Conservation (phyloP, 1,140 invertebrate species). For the Pseudomyrmex gracilis region DNA sequence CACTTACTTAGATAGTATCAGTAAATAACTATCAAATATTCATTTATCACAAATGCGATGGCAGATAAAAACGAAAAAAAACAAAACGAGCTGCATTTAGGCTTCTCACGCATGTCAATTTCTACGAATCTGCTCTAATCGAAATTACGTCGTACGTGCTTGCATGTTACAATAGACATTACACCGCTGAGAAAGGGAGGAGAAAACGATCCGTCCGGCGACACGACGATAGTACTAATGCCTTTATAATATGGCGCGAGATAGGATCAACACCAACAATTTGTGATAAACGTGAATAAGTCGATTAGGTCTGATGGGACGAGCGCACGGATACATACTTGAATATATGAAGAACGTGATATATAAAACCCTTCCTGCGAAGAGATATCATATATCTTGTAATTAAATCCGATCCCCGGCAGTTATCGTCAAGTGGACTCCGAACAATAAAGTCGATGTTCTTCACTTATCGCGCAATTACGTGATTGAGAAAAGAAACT, state of each 20-base stretch:
- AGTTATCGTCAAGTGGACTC: constrained; percentile 20
- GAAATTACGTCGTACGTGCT: constrained; percentile 21
- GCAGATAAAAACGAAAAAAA: background rate
- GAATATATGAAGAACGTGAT: background rate
- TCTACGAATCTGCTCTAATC: constrained; percentile 29
- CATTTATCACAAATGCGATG: constrained; percentile 7
- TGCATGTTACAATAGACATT: constrained; percentile 59
- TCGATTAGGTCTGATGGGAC: constrained; percentile 30
- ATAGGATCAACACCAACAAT: constrained; percentile 66
- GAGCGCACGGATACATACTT: background rate
- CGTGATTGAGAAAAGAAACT: background rate
- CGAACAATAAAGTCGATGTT: constrained; percentile 17
- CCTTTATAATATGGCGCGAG: constrained; percentile 65
- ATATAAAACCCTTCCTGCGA: background rate
- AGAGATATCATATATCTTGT: constrained; percentile 40
- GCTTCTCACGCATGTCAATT: background rate
- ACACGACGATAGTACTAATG: constrained; percentile 61
- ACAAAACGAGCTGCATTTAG: constrained; percentile 10
- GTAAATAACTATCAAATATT: background rate
- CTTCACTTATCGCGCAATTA: constrained; percentile 1
- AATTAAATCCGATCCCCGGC: constrained; percentile 49
- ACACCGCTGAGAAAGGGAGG: constrained; percentile 34
- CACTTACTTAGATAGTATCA: constrained; percentile 3
- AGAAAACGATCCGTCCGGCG: constrained; percentile 53
- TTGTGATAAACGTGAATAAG: constrained; percentile 61